Conservation (phyloP, 2,888 invertebrate genomes). For the Scelioninae gen. 2 region DNA sequence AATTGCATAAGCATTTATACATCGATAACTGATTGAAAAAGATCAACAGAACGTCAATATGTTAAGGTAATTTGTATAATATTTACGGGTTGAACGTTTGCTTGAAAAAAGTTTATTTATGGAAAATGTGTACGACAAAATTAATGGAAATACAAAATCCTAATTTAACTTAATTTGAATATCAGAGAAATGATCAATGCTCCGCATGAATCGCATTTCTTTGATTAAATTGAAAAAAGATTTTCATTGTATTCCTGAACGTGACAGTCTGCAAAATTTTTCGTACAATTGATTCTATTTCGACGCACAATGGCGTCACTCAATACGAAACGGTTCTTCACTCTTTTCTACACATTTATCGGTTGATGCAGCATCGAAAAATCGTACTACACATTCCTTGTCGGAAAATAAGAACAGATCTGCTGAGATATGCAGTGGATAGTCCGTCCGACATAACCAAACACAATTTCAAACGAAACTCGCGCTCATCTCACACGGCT, state of each 20-base stretch:
- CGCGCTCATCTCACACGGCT: not conserved
- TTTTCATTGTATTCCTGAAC: conserved; percentile 49
- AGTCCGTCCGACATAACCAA: conserved; percentile 10
- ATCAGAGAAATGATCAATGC: conserved; percentile 14
- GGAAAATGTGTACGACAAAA: no score
- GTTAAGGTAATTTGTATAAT: no score
- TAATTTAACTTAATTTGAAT: conserved; percentile 29
- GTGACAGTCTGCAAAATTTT: conserved; percentile 57
- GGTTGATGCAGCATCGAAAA: conserved; percentile 24
- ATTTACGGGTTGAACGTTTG: no score
- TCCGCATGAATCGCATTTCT: conserved; percentile 25
- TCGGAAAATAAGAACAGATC: conserved; percentile 36
- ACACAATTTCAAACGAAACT: not conserved
- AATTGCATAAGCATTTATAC: no score
- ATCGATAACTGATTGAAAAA: no score
- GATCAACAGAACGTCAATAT: no score
- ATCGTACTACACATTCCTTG: conserved; percentile 31
- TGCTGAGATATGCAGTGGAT: conserved; percentile 18
- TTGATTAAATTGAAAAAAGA: conserved; percentile 44
- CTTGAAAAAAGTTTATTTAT: no score
- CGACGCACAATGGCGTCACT: conserved; percentile 43
- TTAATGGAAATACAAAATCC: conserved; percentile 25
- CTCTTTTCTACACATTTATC: conserved; percentile 39
- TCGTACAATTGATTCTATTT: conserved; percentile 57
- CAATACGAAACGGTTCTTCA: conserved; percentile 50